Evolutionary conservation across 30 jellyfish, hydroid and myxozoan genomes (phyloP), one percentile per base, ranked within the genome.

Genomic region (Hydractinia echinata): DNA sequence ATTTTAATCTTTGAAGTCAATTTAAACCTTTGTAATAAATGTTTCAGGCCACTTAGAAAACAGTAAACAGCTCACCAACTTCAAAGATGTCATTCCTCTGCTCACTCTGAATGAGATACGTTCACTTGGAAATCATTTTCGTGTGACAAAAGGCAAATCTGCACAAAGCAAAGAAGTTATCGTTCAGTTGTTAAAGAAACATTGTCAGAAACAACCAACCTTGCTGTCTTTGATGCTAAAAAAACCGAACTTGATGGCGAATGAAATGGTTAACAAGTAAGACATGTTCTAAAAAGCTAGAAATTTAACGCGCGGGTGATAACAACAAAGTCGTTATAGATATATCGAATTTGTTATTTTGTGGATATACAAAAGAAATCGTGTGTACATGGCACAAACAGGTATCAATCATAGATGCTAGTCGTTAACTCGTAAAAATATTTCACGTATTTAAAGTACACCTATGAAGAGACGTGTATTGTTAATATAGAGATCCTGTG

Each of bases 51-150:
- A 79, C 18, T 77, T 89, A 56, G 85, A 56, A 20, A 90, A 89
- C 73, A 70, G 81, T 9, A 52, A 53, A n/a, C 52, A 50, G 50
- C 82, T 84, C 48, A 85, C 48, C 54, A 85, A 73, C 48, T 60
- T 84, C 30, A 50, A 49, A 11, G 91, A 84, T 16, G 77, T 73
- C 7, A 61, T 89, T 19, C 52, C 73, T 6, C 76, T 89, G 54
- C 56, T 89, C 83, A 70, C 88, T 51, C 90, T 91, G 10, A 61
- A 87, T 49, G 95, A 89, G 81, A 88, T 89, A 4, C 85, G 91
- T 16, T 51, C 70, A 10, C 77, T 89, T 19, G 90, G 89, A 20
- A 85, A 67, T 66, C 54, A 77, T 1, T 84, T 48, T 70, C 95
- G 84, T 6, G 64, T 84, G 15, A 56, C 58, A 64, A 89, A 73